phyloP scores from a whole-genome alignment of 2,797 vertebrate species.

The Hippoglossus hippoglossus region DNA sequence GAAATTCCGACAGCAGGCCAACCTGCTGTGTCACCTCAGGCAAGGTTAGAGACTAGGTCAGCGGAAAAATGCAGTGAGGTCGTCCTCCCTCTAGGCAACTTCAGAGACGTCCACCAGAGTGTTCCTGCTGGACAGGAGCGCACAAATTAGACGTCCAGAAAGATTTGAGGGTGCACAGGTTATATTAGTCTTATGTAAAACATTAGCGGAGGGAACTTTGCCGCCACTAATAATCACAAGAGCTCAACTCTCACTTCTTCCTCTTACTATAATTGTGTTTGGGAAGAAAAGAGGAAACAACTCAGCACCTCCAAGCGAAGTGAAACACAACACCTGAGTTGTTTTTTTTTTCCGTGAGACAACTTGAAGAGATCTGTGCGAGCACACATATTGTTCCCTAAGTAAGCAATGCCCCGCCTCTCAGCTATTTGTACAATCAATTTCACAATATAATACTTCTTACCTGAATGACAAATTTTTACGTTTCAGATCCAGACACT shows the following conservation, averaged over 20 bases:
- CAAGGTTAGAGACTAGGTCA: conserved; percentile 33
- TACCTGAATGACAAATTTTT: conserved; percentile 32
- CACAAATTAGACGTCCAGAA: conserved; percentile 17
- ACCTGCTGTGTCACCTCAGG: conserved; percentile 36
- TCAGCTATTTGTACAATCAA: neutral
- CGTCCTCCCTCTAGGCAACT: conserved; percentile 36
- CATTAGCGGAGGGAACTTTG: neutral
- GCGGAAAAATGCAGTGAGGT: conserved; percentile 28
- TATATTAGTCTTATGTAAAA: neutral
- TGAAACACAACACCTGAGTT: conserved; percentile 63
- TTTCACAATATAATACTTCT: neutral
- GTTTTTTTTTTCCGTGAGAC: conserved; percentile 46
- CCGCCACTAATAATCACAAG: neutral
- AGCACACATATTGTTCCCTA: conserved; percentile 3
- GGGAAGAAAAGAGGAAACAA: conserved; percentile 22
- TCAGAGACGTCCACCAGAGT: conserved; percentile 45
- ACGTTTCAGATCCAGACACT: neutral
- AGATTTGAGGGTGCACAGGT: neutral
- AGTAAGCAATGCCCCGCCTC: conserved; percentile 3
- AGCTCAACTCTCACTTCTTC: conserved; percentile 5
- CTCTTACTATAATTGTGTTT: conserved; percentile 19
- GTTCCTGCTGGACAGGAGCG: conserved; percentile 51
- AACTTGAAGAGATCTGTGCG: conserved; percentile 24
- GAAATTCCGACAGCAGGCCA: conserved; percentile 47
- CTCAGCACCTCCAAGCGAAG: conserved; percentile 33